A percentile compares a stretch with the other conserved stretches of the same genome.
These are phyloP conservation scores for Leptinotarsa haldemani DNA, from an alignment of 2,888 invertebrate species.

Conservation along the genomic window DNA sequence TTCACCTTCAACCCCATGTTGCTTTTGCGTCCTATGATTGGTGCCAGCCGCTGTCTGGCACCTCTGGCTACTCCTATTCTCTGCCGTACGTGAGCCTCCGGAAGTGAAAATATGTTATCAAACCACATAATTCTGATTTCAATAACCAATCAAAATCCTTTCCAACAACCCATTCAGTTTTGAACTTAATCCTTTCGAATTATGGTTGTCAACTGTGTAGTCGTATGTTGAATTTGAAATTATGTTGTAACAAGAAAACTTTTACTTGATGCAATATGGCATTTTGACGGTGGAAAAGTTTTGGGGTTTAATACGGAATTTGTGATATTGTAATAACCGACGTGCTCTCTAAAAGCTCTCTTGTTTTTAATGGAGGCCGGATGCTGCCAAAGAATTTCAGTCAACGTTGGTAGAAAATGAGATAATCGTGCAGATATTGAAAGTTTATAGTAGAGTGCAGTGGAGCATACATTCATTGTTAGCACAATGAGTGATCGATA, in stretches of 20 bases:
- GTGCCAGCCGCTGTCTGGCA: too few species aligned
- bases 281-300: slow-evolving; percentile 27
- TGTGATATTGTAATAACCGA: slow-evolving; percentile 24
- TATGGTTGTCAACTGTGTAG: slow-evolving; percentile 4
- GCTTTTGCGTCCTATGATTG: too few species aligned
- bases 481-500: too few species aligned
- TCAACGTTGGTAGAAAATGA: not conserved
- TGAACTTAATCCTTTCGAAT: not conserved
- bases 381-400: slow-evolving; percentile 16
- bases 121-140: too few species aligned
- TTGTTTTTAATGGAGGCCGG: slow-evolving; percentile 29
- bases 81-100: too few species aligned
- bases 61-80: too few species aligned
- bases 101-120: too few species aligned
- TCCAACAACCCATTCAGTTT: not conserved
- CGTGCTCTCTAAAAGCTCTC: slow-evolving; percentile 24
- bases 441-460: too few species aligned
- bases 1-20: too few species aligned
- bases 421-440: not conserved
- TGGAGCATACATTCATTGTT: too few species aligned
- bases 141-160: not conserved
- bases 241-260: slow-evolving; percentile 27
- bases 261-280: slow-evolving; percentile 30
- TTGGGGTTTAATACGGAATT: slow-evolving; percentile 27
- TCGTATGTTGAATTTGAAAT: slow-evolving; percentile 20